A percentile compares a stretch with the other conserved stretches of the same genome.
These are phyloP conservation scores for Lepilemur ruficaudatus DNA, from an alignment of 2,797 vertebrate species.

Conservation along the genomic window DNA sequence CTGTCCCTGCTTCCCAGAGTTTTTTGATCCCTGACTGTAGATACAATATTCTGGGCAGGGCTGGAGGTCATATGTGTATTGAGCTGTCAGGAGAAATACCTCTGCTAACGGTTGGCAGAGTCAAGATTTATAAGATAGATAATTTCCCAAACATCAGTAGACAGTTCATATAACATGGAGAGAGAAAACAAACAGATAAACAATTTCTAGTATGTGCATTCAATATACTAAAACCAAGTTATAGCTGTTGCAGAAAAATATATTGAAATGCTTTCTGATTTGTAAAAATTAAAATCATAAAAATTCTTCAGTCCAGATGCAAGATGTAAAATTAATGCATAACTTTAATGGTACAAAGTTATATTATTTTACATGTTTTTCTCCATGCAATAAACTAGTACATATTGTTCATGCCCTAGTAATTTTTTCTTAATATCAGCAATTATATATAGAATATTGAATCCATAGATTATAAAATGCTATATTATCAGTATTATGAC, in stretches of 20 bases:
- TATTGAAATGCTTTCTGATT: background rate
- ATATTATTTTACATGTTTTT: background rate
- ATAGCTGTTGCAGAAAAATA: background rate
- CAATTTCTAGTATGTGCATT: background rate
- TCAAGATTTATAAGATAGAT: background rate
- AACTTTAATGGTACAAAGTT: background rate
- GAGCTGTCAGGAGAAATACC: background rate
- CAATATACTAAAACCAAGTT: background rate
- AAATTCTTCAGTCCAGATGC: background rate
- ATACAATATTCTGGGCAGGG: background rate
- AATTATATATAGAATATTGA: background rate
- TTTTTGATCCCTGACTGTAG: background rate
- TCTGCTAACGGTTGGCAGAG: background rate
- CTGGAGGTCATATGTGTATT: rapidly evolving
- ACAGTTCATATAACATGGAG: background rate
- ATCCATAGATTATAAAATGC: background rate
- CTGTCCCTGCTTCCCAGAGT: background rate
- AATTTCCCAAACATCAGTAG: background rate
- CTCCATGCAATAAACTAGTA: background rate
- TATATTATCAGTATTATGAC: background rate
- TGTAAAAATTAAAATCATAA: background rate
- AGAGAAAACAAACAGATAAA: background rate
- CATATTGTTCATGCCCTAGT: background rate
- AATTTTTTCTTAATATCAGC: background rate
- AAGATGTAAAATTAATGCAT: background rate